Evolutionary conservation across 2,113 vertebrate species (phyloP).

Genomic region (Conger conger): DNA sequence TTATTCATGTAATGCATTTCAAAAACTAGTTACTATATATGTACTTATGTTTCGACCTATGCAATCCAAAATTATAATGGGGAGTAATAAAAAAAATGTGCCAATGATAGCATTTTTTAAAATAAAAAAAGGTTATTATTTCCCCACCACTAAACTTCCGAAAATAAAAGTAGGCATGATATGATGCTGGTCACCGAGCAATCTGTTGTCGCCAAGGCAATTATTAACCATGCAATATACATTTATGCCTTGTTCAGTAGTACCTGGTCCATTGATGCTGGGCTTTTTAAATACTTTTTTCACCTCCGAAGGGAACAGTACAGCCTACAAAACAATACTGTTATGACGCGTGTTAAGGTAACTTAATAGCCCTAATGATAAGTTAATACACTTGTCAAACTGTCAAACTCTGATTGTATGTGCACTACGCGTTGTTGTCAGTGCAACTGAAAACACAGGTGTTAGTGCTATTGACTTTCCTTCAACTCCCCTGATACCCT

Average conservation of each 20-base stretch:
- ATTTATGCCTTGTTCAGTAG: neutral
- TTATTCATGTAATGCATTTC: too few relatives aligned
- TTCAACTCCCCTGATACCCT: neutral
- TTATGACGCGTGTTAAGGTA: neutral
- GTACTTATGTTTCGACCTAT: too few relatives aligned
- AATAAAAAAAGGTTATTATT: too few relatives aligned
- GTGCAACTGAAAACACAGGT: neutral
- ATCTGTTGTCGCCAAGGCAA: neutral
- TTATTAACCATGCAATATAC: neutral
- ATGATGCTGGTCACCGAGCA: neutral
- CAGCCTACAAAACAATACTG: neutral
- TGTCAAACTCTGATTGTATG: neutral
- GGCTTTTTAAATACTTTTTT: neutral
- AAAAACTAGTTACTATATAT: too few relatives aligned
- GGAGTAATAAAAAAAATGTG: too few relatives aligned
- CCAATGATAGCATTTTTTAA: too few relatives aligned
- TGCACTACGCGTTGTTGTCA: neutral
- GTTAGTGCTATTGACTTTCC: neutral
- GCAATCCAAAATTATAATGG: too few relatives aligned
- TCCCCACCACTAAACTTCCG: neutral
- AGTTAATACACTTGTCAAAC: neutral
- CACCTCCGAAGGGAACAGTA: neutral
- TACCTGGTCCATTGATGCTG: neutral
- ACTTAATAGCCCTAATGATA: neutral
- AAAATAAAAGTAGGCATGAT: neutral